Conservation (phyloP, 1,140 invertebrate genomes). For the Tribolium madens region DNA sequence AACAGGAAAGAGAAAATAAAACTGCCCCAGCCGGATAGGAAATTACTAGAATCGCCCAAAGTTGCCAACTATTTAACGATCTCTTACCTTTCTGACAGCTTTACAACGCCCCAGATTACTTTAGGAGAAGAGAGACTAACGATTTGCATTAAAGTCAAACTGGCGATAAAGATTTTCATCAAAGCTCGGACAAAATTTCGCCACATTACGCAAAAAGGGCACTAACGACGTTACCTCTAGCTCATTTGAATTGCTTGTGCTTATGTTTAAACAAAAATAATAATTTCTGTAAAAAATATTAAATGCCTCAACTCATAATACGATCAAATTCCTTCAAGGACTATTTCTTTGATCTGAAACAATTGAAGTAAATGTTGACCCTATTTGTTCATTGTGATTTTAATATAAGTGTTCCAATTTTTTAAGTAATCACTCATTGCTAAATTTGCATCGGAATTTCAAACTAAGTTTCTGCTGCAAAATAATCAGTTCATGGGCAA, state of each 20-base stretch:
- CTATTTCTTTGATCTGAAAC: background rate
- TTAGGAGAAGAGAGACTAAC: conserved; percentile 9
- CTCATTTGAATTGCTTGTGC: too few relatives aligned
- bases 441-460: background rate
- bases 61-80: conserved; percentile 36
- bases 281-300: too few relatives aligned
- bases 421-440: background rate
- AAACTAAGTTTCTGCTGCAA: background rate
- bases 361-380: background rate
- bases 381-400: background rate
- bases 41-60: conserved; percentile 23
- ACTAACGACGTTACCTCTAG: too few relatives aligned
- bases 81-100: conserved; percentile 34
- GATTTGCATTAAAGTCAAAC: background rate
- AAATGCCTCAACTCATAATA: too few relatives aligned
- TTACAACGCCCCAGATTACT: conserved; percentile 17
- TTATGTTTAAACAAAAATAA: too few relatives aligned
- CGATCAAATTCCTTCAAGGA: background rate
- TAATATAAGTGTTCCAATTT: background rate
- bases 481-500: background rate
- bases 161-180: background rate
- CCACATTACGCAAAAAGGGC: background rate
- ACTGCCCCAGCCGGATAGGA: conserved; percentile 25
- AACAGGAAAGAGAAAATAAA: conserved; percentile 40
- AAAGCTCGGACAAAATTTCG: background rate